Base-by-base conservation (phyloP, 2,113 vertebrate species). In the Sylvia atricapilla region DNA sequence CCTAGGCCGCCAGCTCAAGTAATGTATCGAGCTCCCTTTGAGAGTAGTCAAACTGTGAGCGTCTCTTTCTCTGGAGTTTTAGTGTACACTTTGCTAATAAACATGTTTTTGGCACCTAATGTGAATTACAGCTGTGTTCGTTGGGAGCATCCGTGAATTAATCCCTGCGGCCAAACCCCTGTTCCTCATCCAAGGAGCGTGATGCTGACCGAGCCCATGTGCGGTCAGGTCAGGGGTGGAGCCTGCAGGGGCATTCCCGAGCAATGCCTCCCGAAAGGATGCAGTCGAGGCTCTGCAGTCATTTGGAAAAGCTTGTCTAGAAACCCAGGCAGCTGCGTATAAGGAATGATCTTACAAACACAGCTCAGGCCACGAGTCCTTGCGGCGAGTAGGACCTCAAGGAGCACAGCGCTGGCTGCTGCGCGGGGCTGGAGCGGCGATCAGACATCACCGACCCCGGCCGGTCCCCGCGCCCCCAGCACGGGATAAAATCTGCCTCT, bases 71-170 rank as follows among this genome's bases (percentile, higher is more conserved):
- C 90, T 84, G 95, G 92, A 95, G 95, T 97, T 97, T 96, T 97
- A 97, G 97, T 92, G 95, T 95, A 96, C 96, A 97, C 95, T 97
- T 98, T 97, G 96, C 96, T 97, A 98, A 98, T 98, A 97, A 97
- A 98, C 90, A 97, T 94, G 93, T 75, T 97, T 97, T 98, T 97
- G 96, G 96, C 97, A 97, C 94, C 94, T 92, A 27, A 44, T 0
- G 23, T 7, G n/a, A 58, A 28, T 58, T 28, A 27, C 9, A 22
- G 72, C 33, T 35, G 53, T 23, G 43, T 83, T 60, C 27, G 3
- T 67, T 44, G 55, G 55, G 52, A 59, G 10, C 25, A 28, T 3
- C n/a, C 1, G 0, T 5, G 4, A 37, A 28, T 46, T 56, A 77
- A 30, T 19, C 25, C 59, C 68, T 24, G 52, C 10, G 52, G 8